phyloP scores from a whole-genome alignment of 2,113 vertebrate species.

The rat (Rattus norvegicus) region GRCr8 NC_086033.1:34530001-34530500 shows the following conservation, averaged over 20 bases:
- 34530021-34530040: not conserved
- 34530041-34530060: not conserved
- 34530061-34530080: not conserved
- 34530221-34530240: not conserved
- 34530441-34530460: not conserved
- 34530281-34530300: no score
- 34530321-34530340: not conserved
- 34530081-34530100: not conserved
- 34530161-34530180: not conserved
- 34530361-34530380: not conserved
- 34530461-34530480: not conserved
- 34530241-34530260: not conserved
- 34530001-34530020: not conserved
- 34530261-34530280: not conserved
- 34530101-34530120: not conserved
- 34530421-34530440: no score
- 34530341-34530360: not conserved
- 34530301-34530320: not conserved
- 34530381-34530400: not conserved
- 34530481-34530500: not conserved
- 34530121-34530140: not conserved
- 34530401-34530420: not conserved
- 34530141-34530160: not conserved
- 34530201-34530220: not conserved
- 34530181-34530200: not conserved